Evolutionary conservation across 2,113 vertebrate species (phyloP), one percentile per base, ranked within the genome.

Genomic region (Pelvicachromis taeniatus): DNA sequence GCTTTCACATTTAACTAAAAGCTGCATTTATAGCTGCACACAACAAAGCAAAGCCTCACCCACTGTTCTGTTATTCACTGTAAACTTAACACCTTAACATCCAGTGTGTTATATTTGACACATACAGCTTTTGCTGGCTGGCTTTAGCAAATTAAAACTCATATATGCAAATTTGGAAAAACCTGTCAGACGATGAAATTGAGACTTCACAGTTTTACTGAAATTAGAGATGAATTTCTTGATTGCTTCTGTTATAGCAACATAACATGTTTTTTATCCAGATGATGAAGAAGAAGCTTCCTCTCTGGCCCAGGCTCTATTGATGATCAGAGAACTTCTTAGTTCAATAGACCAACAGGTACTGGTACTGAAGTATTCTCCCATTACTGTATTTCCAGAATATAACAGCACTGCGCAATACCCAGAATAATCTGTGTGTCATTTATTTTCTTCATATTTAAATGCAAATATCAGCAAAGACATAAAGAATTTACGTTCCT

Each of bases 291-390:
- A 96, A 2, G 97, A 99, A 33, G 94, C 90, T 0, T 91, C 90
- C 0, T 96, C 95, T 58, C 85, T 99, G 84, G 91, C 93, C 0
- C 85, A 94, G 1, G 95, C 97, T 1, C 93, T 98, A 75, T 85
- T 59, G 0, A 83, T 96, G 84, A 90, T 98, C 87, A 96, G 97
- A 93, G 97, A 98, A 79, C 87, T 99, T 77, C 95, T 99, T 2
- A 95, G 94, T 19, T 93, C 96, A 2, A 95, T 99, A 78, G 97
- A 98, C 52, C 97, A 97, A 89, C 97, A 98, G 80, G 97, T 99
- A 82, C 16, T 4, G 80, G 97, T 99, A 82, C 16, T 4, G 68
- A 42, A 75, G 3, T 19, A 14, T 26, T 61, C 4, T 10, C 3
- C 38, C 8, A 23, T 1, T 21, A 17, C 3, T 4, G 3, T 9